These are phyloP conservation scores for Hyperoplus lanceolatus DNA, from an alignment of 2,797 vertebrate species.

Conservation along the genomic window DNA sequence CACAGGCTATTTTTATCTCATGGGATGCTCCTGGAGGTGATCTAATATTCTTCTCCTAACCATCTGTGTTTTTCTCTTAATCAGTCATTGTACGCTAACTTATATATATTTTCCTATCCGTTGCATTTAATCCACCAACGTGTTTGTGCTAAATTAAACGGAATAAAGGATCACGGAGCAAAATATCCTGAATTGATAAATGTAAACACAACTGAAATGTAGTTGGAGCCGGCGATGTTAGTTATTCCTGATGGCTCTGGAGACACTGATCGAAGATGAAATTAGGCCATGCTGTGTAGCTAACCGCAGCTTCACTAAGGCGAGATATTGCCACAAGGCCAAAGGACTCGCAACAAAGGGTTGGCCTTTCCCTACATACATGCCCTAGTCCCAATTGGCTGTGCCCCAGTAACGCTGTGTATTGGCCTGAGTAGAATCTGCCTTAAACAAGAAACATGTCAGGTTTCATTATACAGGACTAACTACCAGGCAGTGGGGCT, in stretches of 20 bases:
- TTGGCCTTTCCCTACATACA: slow-evolving; percentile 69
- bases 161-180: slow-evolving; percentile 37
- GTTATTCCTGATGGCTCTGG: slow-evolving; percentile 72
- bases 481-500: slow-evolving; percentile 55
- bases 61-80: slow-evolving; percentile 71
- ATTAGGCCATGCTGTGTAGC: slow-evolving; percentile 78
- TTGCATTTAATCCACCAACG: slow-evolving; percentile 17
- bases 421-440: slow-evolving; percentile 79
- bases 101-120: slow-evolving; percentile 23
- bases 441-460: slow-evolving; percentile 78
- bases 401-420: slow-evolving; percentile 75
- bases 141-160: slow-evolving; percentile 41
- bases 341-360: slow-evolving; percentile 80
- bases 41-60: slow-evolving; percentile 61
- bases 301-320: slow-evolving; percentile 68
- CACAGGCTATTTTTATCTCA: slow-evolving; percentile 73
- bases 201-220: slow-evolving; percentile 53
- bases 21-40: slow-evolving; percentile 58
- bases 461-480: slow-evolving; percentile 78
- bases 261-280: slow-evolving; percentile 86
- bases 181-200: slow-evolving; percentile 56
- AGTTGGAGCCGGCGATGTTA: slow-evolving; percentile 51
- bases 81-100: slow-evolving; percentile 35
- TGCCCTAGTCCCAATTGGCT: slow-evolving; percentile 75
- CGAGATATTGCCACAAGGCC: slow-evolving; percentile 76